phyloP scores from a whole-genome alignment of 2,797 vertebrate genomes.

The Microctenopoma steveboyesi region DNA sequence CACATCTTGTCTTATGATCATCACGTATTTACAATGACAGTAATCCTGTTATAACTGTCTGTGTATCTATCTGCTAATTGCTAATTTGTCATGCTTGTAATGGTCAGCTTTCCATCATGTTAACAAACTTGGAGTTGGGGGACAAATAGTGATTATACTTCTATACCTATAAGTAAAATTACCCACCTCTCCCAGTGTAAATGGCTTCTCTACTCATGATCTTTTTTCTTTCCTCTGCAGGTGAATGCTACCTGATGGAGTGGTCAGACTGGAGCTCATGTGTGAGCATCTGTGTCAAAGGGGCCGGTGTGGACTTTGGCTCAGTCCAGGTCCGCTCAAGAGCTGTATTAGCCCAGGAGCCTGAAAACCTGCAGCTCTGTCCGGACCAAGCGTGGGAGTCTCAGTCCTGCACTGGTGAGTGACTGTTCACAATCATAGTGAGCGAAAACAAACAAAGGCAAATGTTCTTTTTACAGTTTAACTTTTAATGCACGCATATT shows the following conservation, averaged over 20 bases:
- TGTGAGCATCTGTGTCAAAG: constrained; percentile 92
- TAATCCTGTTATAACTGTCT: too few species aligned
- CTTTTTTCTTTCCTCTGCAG: constrained; percentile 69
- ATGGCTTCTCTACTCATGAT: background rate
- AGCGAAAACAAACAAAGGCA: constrained; percentile 17
- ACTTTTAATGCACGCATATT: constrained; percentile 15
- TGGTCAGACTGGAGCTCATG: constrained; percentile 97
- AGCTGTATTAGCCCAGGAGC: constrained; percentile 92
- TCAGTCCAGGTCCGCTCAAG: constrained; percentile 93
- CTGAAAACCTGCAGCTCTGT: constrained; percentile 94
- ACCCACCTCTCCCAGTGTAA: background rate
- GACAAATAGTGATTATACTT: too few species aligned
- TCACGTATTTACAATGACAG: too few species aligned
- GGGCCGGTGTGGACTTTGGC: constrained; percentile 89
- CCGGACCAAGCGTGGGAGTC: constrained; percentile 94
- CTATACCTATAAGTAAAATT: background rate
- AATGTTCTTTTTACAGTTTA: background rate
- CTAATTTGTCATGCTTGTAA: too few species aligned
- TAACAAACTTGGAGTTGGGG: too few species aligned
- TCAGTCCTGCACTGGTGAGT: constrained; percentile 89
- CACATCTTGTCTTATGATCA: too few species aligned
- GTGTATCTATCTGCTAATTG: too few species aligned
- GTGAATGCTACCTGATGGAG: constrained; percentile 97
- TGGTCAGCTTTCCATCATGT: too few species aligned
- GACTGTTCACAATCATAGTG: background rate